Conservation (phyloP, 64 coral and sea anemone genomes). For the Montipora efflorescens region DNA sequence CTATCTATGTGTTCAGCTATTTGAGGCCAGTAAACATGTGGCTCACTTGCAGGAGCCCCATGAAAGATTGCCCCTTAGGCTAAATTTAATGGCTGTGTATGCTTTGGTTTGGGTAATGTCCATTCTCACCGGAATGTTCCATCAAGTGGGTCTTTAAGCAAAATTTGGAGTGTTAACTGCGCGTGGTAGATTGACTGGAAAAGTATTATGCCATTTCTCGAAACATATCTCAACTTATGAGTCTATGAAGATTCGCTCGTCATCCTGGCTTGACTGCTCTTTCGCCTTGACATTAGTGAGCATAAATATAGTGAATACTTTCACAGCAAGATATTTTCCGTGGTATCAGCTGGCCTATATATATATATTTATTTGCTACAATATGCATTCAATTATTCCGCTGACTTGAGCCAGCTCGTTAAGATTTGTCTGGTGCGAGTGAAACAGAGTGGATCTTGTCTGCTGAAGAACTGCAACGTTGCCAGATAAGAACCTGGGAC, state of each 20-base stretch:
- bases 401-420: slow-evolving; percentile 13
- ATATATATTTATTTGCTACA: slow-evolving; percentile 55
- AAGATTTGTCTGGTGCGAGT: not conserved
- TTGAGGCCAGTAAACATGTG: slow-evolving; percentile 31
- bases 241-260: not conserved
- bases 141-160: slow-evolving; percentile 39
- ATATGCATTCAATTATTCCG: slow-evolving; percentile 39
- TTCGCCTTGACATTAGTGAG: slow-evolving; percentile 25
- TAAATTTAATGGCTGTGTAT: slow-evolving; percentile 12
- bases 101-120: slow-evolving; percentile 27
- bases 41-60: not conserved
- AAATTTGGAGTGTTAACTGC: not conserved
- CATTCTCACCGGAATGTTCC: slow-evolving; percentile 44
- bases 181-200: not conserved
- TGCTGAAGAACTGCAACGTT: not conserved
- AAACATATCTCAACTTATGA: not conserved
- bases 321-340: slow-evolving; percentile 57
- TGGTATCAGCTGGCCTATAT: slow-evolving; percentile 19
- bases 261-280: not conserved
- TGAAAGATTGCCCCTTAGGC: slow-evolving; percentile 50
- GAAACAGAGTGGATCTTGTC: not conserved
- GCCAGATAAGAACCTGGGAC: not conserved
- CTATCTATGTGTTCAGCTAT: slow-evolving; percentile 12
- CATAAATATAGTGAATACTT: slow-evolving; percentile 49
- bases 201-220: not conserved